A percentile compares a stretch with the other conserved stretches of the same genome.
Conservation (phyloP, 2,888 invertebrate species). For the Uloborus plumipes region DNA sequence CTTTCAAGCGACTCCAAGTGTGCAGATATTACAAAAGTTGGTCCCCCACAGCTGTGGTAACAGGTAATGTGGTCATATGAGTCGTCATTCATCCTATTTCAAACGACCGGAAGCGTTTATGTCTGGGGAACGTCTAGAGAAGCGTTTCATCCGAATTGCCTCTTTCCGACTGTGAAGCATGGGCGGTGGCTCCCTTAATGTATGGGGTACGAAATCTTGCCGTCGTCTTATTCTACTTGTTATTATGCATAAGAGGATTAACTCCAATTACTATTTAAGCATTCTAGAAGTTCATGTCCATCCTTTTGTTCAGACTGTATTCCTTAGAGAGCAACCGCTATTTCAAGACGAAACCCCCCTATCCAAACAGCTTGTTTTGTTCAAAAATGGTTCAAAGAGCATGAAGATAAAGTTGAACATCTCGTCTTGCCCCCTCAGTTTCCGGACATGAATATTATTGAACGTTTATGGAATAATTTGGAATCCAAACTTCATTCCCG, state of each 20-base stretch:
- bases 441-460: constrained; percentile 13
- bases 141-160: constrained; percentile 26
- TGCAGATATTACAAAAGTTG: constrained; percentile 3
- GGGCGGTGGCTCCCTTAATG: constrained; percentile 15
- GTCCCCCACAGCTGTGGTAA: background rate
- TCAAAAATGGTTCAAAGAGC: constrained; percentile 9
- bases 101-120: background rate
- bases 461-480: constrained; percentile 15
- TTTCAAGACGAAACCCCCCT: constrained; percentile 25
- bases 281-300: constrained; percentile 21
- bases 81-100: constrained; percentile 5
- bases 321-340: constrained; percentile 19
- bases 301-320: constrained; percentile 6
- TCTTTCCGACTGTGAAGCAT: constrained; percentile 32
- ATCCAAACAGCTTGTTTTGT: constrained; percentile 3
- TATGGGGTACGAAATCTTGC: constrained; percentile 11
- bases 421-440: constrained; percentile 13
- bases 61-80: constrained; percentile 7
- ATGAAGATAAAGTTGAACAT: constrained; percentile 11
- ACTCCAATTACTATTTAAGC: constrained; percentile 23
- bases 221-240: too few species aligned
- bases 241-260: constrained; percentile 45
- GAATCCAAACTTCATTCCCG: constrained; percentile 17
- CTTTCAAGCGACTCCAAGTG: constrained; percentile 12
- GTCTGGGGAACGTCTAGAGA: constrained; percentile 16